Conservation (phyloP, 1,140 invertebrate species). For the Drusus annulatus region DNA sequence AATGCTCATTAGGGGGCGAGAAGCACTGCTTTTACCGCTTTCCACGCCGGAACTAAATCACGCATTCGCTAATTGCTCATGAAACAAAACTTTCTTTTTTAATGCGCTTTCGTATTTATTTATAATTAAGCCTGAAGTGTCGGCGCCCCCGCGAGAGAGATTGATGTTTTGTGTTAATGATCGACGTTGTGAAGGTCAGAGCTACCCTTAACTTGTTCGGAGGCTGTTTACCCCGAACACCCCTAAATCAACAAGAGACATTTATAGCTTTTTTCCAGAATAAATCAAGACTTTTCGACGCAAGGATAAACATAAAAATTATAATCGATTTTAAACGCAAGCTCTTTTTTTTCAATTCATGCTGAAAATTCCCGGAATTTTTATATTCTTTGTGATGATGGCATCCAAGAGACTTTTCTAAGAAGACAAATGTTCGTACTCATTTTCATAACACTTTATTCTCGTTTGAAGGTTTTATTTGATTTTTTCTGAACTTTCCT, state of each 20-base stretch:
- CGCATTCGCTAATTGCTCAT: slow-evolving; percentile 57
- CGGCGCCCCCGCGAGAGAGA: slow-evolving; percentile 30
- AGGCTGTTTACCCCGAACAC: background rate
- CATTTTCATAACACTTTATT: too few relatives aligned
- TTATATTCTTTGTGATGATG: too few relatives aligned
- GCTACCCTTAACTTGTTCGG: background rate
- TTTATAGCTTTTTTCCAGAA: background rate
- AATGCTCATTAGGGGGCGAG: slow-evolving; percentile 54
- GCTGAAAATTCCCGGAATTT: too few relatives aligned
- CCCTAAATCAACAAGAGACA: slow-evolving; percentile 12
- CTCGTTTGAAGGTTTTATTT: too few relatives aligned
- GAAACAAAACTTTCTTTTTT: slow-evolving; percentile 56
- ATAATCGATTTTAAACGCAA: too few relatives aligned
- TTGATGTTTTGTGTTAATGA: slow-evolving; percentile 57
- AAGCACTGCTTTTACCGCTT: slow-evolving; percentile 32
- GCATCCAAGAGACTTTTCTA: too few relatives aligned
- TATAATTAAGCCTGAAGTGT: slow-evolving; percentile 49
- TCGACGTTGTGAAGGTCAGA: slow-evolving; percentile 49
- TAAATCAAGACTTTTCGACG: slow-evolving; percentile 13
- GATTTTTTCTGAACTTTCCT: too few relatives aligned
- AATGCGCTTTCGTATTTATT: slow-evolving; percentile 45
- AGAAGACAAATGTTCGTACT: too few relatives aligned
- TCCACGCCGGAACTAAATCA: slow-evolving; percentile 48
- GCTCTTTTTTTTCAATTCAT: too few relatives aligned
- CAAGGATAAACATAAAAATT: slow-evolving; percentile 2